Base-by-base conservation (phyloP, 2,113 vertebrate species). In the Solea solea region DNA sequence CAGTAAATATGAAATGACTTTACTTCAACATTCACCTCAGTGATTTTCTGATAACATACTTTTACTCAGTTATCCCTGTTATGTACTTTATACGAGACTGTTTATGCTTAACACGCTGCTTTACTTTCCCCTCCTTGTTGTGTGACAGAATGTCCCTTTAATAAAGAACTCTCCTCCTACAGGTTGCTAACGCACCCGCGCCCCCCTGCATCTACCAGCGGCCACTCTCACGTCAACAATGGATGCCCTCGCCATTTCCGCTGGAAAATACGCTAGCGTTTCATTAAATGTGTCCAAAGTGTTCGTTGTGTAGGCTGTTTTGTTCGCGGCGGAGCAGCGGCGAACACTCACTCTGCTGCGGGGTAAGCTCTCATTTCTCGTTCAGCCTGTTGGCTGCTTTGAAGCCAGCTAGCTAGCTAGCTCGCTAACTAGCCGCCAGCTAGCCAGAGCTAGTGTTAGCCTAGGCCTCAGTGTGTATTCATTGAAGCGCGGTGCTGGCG, bases 171-270 rank as follows among this genome's bases (percentile, higher is more conserved):
- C 90, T 83, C 90, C 88, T 70, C 90, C 90, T 86, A 82, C 81
- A 44, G 46, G 13, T 76, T 42, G 64, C 62, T 39, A 25, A 44
- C 65, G 42, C 2, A 62, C 69, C 82, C 74, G 80, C 85, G 80
- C 70, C 82, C 74, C 80, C 70, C 82, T 72, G 78, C 79, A 21
- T 80, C 64, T 50, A 71, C 12, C 60, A 83, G 71, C 64, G 39
- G 79, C 71, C 27, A 81, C 56, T 69, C 71, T 72, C 86, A 90
- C 77, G 78, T 91, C 90, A 92, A 92, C 90, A 92, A 92, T 92
- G 91, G 89, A 53, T 74, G 70, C 69, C 62, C 74, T 21, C 74
- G 82, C 44, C 3, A 50, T 52, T 58, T 72, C 58, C 64, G 73
- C 16, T 48, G 73, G 58, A 49, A 82, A 70, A 72, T 52, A 65